These are phyloP conservation scores for Agapornis roseicollis DNA, from an alignment of 2,113 vertebrate genomes.

Conservation along the genomic window DNA sequence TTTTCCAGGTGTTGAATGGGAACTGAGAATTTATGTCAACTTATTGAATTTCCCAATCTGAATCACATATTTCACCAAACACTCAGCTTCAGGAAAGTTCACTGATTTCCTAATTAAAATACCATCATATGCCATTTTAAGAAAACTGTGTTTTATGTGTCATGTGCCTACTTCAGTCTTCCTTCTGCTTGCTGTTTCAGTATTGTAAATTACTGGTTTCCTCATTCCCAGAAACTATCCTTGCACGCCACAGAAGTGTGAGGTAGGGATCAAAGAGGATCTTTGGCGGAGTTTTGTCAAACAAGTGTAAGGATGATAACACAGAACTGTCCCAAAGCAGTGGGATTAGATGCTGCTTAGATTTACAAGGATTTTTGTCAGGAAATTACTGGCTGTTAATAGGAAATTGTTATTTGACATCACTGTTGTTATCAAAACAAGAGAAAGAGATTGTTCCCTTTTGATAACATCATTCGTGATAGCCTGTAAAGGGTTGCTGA, in stretches of 20 bases:
- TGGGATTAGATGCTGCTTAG: background rate
- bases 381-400: background rate
- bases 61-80: background rate
- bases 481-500: background rate
- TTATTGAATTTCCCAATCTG: background rate
- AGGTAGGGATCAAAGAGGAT: background rate
- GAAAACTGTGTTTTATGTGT: accelerated
- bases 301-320: background rate
- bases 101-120: background rate
- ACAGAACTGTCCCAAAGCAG: background rate
- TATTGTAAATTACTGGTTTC: background rate
- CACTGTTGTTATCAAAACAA: background rate
- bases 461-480: background rate
- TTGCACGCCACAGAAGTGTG: background rate
- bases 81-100: background rate
- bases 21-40: background rate
- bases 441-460: background rate
- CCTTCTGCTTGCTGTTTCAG: background rate
- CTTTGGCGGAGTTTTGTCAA: background rate
- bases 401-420: background rate
- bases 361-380: background rate
- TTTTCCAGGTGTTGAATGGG: background rate
- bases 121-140: background rate
- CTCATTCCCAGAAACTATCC: background rate
- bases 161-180: background rate